phyloP scores from a whole-genome alignment of 64 coral and sea anemone species.

The Porites lutea region DNA sequence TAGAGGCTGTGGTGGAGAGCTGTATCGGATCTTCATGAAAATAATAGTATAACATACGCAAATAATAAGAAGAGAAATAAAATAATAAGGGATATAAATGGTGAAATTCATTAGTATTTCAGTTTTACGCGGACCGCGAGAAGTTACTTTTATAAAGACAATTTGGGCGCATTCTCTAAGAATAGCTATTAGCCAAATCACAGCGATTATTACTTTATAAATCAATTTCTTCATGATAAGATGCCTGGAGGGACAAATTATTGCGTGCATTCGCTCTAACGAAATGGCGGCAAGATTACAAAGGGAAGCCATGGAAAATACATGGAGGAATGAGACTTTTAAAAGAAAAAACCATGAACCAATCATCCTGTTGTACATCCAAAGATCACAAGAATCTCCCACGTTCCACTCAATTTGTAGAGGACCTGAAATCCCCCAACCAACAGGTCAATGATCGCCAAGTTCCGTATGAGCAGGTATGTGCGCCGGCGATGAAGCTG shows the following conservation, averaged over 20 bases:
- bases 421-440: neutral
- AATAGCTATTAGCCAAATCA: neutral
- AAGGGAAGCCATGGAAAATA: neutral
- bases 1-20: neutral
- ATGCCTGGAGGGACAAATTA: neutral
- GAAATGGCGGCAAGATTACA: neutral
- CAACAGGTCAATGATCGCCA: neutral
- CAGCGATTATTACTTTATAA: neutral
- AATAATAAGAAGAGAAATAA: neutral
- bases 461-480: neutral
- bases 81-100: neutral
- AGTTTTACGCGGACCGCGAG: fast-evolving
- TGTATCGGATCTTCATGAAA: neutral
- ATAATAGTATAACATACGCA: neutral
- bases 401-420: neutral
- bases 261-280: neutral
- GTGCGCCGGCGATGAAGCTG: neutral
- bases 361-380: neutral
- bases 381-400: neutral
- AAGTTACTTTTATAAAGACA: neutral
- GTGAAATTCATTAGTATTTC: neutral
- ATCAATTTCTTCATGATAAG: neutral
- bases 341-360: neutral
- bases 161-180: neutral
- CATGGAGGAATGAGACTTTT: neutral